Evolutionary conservation across 30 jellyfish, hydroid and myxozoan species (phyloP), one percentile per base, ranked within the genome.

Genomic region (Sanderia malayensis): DNA sequence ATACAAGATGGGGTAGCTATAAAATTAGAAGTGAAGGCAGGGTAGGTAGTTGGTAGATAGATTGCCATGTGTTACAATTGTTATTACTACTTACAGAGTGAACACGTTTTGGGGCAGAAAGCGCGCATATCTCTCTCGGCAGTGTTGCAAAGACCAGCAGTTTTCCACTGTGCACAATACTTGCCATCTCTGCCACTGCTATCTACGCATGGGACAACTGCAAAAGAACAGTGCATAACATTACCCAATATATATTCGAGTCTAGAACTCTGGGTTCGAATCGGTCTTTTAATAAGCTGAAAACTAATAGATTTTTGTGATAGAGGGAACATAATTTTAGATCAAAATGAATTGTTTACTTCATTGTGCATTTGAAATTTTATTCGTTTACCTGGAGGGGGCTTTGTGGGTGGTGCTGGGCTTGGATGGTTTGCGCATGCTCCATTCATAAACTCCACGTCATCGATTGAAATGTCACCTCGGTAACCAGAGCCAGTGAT

Each of bases 111-210:
- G 58, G 70, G 75, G 55, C 96, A 86, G 37, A 45, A 86, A 67
- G 13, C 1, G 41, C 44, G 29, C 96, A 86, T 69, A 31, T 53
- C 74, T 49, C 60, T 70, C 70, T 71, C 68, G 76, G 26, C 3
- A 8, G 24, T 17, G 20, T 28, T 10, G 29, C 96, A 86, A 33
- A 75, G 61, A 1, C 94, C 94, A 0, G 96, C 96, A 25, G 61
- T 77, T n/a, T 59, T 71, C 96, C 96, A 86, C 44, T 76, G 82
- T 3, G 59, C 37, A 49, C 96, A 86, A 58, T 86, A 86, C 25
- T 71, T 19, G 7, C 86, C 93, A 59, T 77, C 96, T 34, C 88
- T 63, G 70, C 71, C 96, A 28, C 61, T 34, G n/a, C 53, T 68
- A 58, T 86, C 96, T 15, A 52, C 61, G 62, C 96, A 86, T n/a